phyloP scores from a whole-genome alignment of 2,113 vertebrate species.

The Rhegmatorhina hoffmannsi region DNA sequence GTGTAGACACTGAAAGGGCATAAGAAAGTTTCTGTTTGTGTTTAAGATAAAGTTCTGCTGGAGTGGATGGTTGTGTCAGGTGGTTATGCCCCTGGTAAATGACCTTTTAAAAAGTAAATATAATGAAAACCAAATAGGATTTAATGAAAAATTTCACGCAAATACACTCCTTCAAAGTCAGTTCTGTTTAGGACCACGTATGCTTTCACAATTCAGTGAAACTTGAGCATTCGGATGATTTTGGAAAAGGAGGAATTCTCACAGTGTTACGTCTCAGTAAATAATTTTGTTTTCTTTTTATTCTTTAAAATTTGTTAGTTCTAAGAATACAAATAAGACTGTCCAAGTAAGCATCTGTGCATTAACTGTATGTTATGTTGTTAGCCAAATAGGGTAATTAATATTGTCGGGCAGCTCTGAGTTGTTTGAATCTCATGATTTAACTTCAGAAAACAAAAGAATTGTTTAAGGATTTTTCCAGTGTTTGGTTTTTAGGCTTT shows the following conservation, averaged over 20 bases:
- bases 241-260: not conserved
- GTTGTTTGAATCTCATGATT: not conserved
- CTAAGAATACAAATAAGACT: not conserved
- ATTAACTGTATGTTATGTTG: not conserved
- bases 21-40: not conserved
- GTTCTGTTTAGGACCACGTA: not conserved
- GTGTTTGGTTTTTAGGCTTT: not conserved
- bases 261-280: not conserved
- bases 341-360: not conserved
- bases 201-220: not conserved
- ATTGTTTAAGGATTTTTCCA: not conserved
- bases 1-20: not conserved
- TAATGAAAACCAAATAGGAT: not conserved
- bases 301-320: not conserved
- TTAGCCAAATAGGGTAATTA: not conserved
- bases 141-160: not conserved
- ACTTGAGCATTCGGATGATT: not conserved
- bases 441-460: not conserved
- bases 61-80: not conserved
- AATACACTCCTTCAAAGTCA: accelerated
- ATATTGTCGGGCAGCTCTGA: not conserved
- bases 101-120: not conserved
- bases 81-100: not conserved
- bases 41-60: not conserved
- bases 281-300: not conserved